These are phyloP conservation scores for Lanistes nyassanus DNA, from an alignment of 1,140 invertebrate species.

Conservation along the genomic window DNA sequence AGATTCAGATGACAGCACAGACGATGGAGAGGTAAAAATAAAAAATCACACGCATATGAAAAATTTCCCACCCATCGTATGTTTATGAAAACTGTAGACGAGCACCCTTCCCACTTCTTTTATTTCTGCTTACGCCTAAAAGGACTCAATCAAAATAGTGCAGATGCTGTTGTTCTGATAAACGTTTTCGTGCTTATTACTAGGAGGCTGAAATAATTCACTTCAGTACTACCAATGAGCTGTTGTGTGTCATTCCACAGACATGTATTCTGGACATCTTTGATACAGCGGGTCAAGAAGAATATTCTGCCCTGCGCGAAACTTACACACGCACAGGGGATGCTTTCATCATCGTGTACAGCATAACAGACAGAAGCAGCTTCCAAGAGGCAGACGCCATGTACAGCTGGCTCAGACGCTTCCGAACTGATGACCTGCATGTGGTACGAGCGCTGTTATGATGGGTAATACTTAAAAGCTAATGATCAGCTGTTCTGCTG, in stretches of 20 bases:
- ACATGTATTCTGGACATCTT: conserved; percentile 98
- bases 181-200: background rate
- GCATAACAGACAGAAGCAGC: conserved; percentile 86
- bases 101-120: background rate
- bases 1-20: conserved; percentile 6
- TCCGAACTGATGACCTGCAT: conserved; percentile 79
- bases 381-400: conserved; percentile 97
- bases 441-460: conserved; percentile 65
- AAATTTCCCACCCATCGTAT: background rate
- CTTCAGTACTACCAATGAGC: background rate
- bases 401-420: conserved; percentile 91
- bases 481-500: too few species aligned
- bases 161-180: background rate
- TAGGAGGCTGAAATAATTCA: background rate
- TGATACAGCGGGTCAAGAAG: conserved; percentile 94
- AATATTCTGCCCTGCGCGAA: conserved; percentile 69
- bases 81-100: background rate
- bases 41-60: background rate
- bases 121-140: too few species aligned
- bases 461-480: too few species aligned
- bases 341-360: conserved; percentile 98
- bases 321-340: conserved; percentile 70
- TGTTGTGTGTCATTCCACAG: conserved; percentile 67
- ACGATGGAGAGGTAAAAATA: conserved; percentile 34
- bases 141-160: too few species aligned